These are phyloP conservation scores for Myotis davidii DNA, from an alignment of 2,113 vertebrate genomes.

Conservation along the genomic window DNA sequence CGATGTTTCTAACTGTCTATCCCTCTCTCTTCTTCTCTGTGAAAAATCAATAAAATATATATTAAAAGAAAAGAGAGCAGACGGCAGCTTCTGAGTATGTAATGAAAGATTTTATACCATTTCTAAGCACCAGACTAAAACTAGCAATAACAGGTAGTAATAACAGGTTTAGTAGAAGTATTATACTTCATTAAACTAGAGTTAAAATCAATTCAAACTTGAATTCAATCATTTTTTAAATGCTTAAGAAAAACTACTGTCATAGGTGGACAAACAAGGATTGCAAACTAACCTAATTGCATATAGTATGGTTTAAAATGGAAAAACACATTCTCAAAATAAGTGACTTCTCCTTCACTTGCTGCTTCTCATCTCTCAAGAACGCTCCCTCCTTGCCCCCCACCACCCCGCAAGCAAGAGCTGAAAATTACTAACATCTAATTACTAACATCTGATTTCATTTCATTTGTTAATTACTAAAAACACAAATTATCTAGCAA, in stretches of 20 bases:
- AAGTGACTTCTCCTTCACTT: not conserved
- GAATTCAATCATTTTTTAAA: constrained; percentile 19
- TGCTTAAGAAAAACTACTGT: not conserved
- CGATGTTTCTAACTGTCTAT: no score
- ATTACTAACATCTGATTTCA: not conserved
- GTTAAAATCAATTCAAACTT: constrained; percentile 18
- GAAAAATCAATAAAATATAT: no score
- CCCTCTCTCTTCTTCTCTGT: no score
- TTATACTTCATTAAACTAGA: not conserved
- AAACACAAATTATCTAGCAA: not conserved
- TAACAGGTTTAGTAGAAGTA: not conserved
- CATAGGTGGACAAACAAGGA: not conserved
- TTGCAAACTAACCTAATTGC: not conserved
- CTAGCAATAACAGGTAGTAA: not conserved
- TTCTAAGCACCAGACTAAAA: constrained; percentile 32
- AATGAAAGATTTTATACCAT: not conserved
- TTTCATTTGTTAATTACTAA: not conserved
- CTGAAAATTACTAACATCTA: not conserved
- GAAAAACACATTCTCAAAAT: not conserved
- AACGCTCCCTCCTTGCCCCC: no score
- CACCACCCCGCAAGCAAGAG: not conserved
- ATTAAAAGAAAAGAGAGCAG: no score
- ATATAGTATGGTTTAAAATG: not conserved
- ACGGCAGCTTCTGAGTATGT: not conserved
- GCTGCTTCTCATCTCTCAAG: not conserved